These are phyloP conservation scores for Lethrus apterus DNA, from an alignment of 1,140 invertebrate species.

Conservation along the genomic window DNA sequence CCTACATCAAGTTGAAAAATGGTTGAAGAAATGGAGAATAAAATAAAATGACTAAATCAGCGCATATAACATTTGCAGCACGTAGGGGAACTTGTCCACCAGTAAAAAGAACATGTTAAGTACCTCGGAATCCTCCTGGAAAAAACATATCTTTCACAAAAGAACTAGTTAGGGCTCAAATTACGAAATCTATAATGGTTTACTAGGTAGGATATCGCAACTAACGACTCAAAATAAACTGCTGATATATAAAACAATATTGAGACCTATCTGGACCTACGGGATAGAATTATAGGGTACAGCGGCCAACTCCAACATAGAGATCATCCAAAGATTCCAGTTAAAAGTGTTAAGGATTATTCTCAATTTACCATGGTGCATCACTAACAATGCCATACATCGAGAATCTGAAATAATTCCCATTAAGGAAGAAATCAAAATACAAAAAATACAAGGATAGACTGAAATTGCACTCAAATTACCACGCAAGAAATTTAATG, in stretches of 20 bases:
- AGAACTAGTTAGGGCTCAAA: too few relatives aligned
- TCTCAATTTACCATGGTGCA: not conserved
- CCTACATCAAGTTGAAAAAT: too few relatives aligned
- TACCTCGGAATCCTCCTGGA: too few relatives aligned
- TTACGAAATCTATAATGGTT: too few relatives aligned
- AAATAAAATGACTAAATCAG: too few relatives aligned
- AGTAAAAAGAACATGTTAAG: too few relatives aligned
- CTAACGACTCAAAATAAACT: not conserved
- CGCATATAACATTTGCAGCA: too few relatives aligned
- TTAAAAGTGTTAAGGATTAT: not conserved
- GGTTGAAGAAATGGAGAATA: too few relatives aligned
- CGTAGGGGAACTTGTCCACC: too few relatives aligned
- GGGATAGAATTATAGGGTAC: not conserved
- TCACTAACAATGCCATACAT: not conserved
- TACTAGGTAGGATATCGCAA: not conserved
- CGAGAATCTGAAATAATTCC: not conserved
- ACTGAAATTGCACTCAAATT: not conserved
- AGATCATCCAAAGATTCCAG: not conserved
- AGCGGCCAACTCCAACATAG: not conserved
- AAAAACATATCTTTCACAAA: too few relatives aligned
- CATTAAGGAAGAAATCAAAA: not conserved
- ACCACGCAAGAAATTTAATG: not conserved
- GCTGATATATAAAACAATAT: not conserved
- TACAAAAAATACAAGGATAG: not conserved
- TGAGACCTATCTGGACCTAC: slow-evolving; percentile 3